Evolutionary conservation across 1,140 invertebrate genomes (phyloP).

Genomic region (Drosophila tristis): DNA sequence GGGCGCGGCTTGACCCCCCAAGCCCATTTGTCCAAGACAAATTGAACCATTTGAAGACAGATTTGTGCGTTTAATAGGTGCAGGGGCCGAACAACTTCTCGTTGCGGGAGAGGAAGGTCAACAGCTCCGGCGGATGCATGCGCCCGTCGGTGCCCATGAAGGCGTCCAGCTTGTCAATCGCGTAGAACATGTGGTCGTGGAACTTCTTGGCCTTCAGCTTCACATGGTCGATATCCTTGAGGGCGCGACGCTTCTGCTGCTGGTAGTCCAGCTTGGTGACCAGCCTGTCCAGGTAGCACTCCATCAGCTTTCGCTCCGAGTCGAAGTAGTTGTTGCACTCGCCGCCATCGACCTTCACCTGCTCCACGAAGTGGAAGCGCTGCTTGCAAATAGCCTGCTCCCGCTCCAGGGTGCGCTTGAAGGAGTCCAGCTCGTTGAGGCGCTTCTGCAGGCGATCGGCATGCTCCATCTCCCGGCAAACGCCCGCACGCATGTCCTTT

Average conservation of each 20-base stretch:
- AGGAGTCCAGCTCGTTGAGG: constrained; percentile 37
- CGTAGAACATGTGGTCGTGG: background rate
- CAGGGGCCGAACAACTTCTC: background rate
- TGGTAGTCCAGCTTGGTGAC: background rate
- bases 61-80: constrained; percentile 39
- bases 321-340: constrained; percentile 5
- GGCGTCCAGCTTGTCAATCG: background rate
- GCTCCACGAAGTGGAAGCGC: constrained; percentile 26
- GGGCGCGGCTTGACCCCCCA: too few species aligned
- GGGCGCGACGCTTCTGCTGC: background rate
- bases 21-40: constrained; percentile 28
- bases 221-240: background rate
- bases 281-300: background rate
- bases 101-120: constrained; percentile 7
- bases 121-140: background rate
- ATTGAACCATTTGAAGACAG: constrained; percentile 66
- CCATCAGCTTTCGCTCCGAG: fast-evolving
- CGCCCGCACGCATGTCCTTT: background rate
- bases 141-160: background rate
- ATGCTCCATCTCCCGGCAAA: constrained; percentile 6
- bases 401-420: constrained; percentile 28
- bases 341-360: constrained; percentile 23
- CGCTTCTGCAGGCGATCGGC: background rate
- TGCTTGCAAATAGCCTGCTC: constrained; percentile 36
- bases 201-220: constrained; percentile 3